Percentiles rank a stretch among this genome's conserved stretches.
phyloP scores from a whole-genome alignment of 30 jellyfish, hydroid and myxozoan species.

The Aurelia aurita complex sp. Pacific region DNA sequence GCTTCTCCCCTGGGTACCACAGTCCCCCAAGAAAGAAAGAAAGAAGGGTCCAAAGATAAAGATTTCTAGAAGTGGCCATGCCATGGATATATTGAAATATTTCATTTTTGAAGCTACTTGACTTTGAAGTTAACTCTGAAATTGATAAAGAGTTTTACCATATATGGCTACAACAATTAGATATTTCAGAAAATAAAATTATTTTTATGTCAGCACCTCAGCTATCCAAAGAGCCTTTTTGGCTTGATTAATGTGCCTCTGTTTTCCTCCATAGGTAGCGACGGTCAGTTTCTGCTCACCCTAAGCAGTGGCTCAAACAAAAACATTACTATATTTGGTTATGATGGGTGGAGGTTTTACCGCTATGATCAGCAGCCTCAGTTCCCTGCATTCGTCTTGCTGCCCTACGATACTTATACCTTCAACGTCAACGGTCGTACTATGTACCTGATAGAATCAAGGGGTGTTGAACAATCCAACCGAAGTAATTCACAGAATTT shows the following conservation, averaged over 20 bases:
- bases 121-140: no score
- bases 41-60: no score
- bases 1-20: no score
- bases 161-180: no score
- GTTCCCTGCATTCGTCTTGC: constrained; percentile 14
- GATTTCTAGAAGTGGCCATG: no score
- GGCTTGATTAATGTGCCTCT: no score
- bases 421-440: constrained; percentile 5
- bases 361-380: constrained; percentile 41
- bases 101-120: no score
- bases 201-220: not conserved
- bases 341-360: constrained; percentile 96
- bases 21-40: no score
- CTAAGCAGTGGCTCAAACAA: constrained; percentile 28
- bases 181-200: no score
- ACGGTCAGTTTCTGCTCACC: constrained; percentile 75
- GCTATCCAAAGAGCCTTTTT: no score
- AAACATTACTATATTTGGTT: constrained; percentile 47
- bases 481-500: not conserved
- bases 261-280: constrained; percentile 48
- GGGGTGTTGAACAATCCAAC: not conserved
- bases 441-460: constrained; percentile 26
- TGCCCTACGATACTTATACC: constrained; percentile 3
- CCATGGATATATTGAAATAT: no score
- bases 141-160: no score